phyloP scores from a whole-genome alignment of 2,113 vertebrate genomes.

The Myiozetetes cayanensis region DNA sequence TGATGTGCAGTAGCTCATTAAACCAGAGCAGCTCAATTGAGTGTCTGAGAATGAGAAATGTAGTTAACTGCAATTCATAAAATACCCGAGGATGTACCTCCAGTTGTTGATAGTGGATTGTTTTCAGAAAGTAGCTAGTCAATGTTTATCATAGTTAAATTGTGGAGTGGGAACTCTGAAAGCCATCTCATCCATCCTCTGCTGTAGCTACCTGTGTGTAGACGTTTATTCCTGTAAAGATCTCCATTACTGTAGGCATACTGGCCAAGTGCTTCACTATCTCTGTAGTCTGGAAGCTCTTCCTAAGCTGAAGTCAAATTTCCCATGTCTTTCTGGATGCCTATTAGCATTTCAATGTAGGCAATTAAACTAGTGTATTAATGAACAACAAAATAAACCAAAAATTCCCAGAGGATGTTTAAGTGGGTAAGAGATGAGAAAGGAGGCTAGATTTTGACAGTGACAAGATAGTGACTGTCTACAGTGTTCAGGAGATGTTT shows the following conservation, averaged over 20 bases:
- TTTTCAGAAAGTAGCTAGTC: background rate
- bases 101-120: background rate
- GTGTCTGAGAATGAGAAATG: background rate
- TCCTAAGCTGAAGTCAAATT: background rate
- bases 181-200: background rate
- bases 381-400: background rate
- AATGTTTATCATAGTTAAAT: background rate
- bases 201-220: background rate
- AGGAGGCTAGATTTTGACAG: background rate
- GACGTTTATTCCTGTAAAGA: background rate
- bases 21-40: background rate
- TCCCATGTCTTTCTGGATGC: background rate
- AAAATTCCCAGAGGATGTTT: background rate
- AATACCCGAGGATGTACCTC: background rate
- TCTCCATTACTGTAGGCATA: background rate
- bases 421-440: background rate
- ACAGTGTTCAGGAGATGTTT: background rate
- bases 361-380: background rate
- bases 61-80: background rate
- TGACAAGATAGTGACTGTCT: background rate
- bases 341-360: background rate
- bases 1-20: background rate
- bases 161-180: background rate
- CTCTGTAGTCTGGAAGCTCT: background rate
- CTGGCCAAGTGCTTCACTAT: background rate